Evolutionary conservation across 2,888 invertebrate species (phyloP).

Genomic region (Macroteleia sp.): DNA sequence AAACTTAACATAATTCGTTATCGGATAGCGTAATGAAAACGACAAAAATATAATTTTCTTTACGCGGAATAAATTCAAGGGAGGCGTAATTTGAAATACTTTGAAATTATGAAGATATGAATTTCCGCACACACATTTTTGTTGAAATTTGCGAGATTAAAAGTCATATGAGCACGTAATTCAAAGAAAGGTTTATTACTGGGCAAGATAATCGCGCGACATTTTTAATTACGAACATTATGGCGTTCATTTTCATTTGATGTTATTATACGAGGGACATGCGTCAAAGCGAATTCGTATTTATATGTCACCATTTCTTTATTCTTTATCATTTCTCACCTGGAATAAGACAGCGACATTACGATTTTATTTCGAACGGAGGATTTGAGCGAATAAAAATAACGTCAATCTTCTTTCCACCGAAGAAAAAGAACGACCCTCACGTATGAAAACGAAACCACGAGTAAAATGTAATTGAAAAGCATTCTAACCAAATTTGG

Average conservation of each 20-base stretch:
- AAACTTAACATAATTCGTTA: slow-evolving; percentile 24
- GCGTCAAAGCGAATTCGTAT: slow-evolving; percentile 17
- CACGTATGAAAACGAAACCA: slow-evolving; percentile 35
- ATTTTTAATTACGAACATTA: slow-evolving; percentile 54
- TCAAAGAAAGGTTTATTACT: slow-evolving; percentile 41
- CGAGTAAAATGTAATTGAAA: slow-evolving; percentile 43
- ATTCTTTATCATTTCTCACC: slow-evolving; percentile 46
- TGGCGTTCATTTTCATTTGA: slow-evolving; percentile 44
- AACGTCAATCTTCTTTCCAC: slow-evolving; percentile 38
- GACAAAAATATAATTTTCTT: slow-evolving; percentile 29
- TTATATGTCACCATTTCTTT: slow-evolving; percentile 30
- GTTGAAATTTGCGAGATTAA: slow-evolving; percentile 43
- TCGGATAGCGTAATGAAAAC: slow-evolving; percentile 15
- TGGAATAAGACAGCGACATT: slow-evolving; percentile 42
- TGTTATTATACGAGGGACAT: slow-evolving; percentile 21
- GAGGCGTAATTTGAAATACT: slow-evolving; percentile 33
- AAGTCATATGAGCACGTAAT: slow-evolving; percentile 50
- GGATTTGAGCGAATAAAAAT: slow-evolving; percentile 46
- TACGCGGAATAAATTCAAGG: slow-evolving; percentile 26
- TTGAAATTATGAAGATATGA: slow-evolving; percentile 44
- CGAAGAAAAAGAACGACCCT: slow-evolving; percentile 30
- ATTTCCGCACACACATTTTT: slow-evolving; percentile 24
- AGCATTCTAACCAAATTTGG: slow-evolving; percentile 16
- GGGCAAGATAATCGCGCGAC: slow-evolving; percentile 40
- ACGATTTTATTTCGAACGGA: slow-evolving; percentile 38